Conservation (phyloP, 2,797 vertebrate species). For the Ceyx erithaca region DNA sequence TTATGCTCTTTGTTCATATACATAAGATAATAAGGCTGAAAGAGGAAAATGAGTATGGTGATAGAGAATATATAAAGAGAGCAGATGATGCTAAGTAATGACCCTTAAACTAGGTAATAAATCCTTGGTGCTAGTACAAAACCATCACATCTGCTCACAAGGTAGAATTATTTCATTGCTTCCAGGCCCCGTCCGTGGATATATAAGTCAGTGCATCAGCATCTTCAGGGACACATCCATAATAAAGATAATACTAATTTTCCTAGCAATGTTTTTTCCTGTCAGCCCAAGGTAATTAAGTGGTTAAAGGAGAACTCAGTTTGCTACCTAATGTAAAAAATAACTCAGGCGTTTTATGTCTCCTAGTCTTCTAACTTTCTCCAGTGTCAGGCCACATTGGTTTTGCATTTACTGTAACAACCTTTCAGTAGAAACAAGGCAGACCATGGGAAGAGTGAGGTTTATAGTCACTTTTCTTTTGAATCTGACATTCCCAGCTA, state of each 20-base stretch:
- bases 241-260: constrained; percentile 58
- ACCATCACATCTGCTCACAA: constrained; percentile 32
- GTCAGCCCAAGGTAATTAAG: constrained; percentile 62
- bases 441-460: not conserved
- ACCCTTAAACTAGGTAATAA: constrained; percentile 28
- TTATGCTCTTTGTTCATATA: constrained; percentile 2
- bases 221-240: constrained; percentile 58
- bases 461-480: constrained; percentile 10
- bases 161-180: constrained; percentile 60
- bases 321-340: constrained; percentile 59
- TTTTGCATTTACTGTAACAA: constrained; percentile 54
- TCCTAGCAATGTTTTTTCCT: constrained; percentile 51
- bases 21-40: constrained; percentile 52
- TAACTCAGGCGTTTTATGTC: constrained; percentile 64
- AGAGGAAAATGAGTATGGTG: constrained; percentile 19
- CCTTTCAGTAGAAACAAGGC: not conserved
- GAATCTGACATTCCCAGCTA: not conserved
- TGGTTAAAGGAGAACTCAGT: constrained; percentile 62
- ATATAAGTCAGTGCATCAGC: constrained; percentile 23
- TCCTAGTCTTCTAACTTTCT: constrained; percentile 28
- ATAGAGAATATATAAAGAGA: constrained; percentile 32
- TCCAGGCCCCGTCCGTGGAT: not conserved
- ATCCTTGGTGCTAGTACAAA: constrained; percentile 38
- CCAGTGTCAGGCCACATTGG: constrained; percentile 59
- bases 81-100: constrained; percentile 54